A percentile compares a stretch with the other conserved stretches of the same genome.
Evolutionary conservation across 1,140 invertebrate genomes (phyloP).

Genomic region (Cotesia glomerata): DNA sequence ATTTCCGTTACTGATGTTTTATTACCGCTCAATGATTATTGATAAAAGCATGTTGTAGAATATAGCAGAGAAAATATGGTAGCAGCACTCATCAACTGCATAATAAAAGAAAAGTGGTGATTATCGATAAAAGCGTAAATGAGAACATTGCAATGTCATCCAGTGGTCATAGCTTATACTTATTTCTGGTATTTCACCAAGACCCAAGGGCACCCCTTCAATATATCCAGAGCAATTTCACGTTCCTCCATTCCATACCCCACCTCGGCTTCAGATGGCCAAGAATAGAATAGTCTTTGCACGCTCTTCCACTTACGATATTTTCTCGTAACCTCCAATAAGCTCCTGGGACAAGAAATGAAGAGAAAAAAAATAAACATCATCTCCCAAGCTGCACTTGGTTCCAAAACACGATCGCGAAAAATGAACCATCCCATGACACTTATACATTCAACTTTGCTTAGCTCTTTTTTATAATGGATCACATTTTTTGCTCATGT

Average conservation of each 20-base stretch:
- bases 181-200: constrained; percentile 32
- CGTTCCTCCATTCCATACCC: constrained; percentile 9
- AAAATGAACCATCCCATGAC: constrained; percentile 48
- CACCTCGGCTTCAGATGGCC: not conserved
- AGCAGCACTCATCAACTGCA: no score
- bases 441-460: constrained; percentile 44
- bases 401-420: constrained; percentile 48
- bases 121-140: constrained; percentile 8
- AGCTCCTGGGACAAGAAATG: constrained; percentile 7
- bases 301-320: constrained; percentile 49
- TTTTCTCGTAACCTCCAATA: constrained; percentile 30
- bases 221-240: constrained; percentile 41
- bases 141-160: not conserved
- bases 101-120: not conserved
- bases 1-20: no score
- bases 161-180: constrained; percentile 2
- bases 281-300: constrained; percentile 25
- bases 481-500: constrained; percentile 2
- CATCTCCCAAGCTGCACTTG: constrained; percentile 45
- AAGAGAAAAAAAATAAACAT: constrained; percentile 18
- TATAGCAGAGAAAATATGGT: no score
- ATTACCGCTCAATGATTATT: no score
- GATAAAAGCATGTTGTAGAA: not conserved
- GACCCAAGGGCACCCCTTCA: constrained; percentile 39
- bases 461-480: not conserved